Percentiles rank a stretch among this genome's conserved stretches.
Conservation (phyloP, 1,140 invertebrate genomes). For the Tyrophagus putrescentiae region DNA sequence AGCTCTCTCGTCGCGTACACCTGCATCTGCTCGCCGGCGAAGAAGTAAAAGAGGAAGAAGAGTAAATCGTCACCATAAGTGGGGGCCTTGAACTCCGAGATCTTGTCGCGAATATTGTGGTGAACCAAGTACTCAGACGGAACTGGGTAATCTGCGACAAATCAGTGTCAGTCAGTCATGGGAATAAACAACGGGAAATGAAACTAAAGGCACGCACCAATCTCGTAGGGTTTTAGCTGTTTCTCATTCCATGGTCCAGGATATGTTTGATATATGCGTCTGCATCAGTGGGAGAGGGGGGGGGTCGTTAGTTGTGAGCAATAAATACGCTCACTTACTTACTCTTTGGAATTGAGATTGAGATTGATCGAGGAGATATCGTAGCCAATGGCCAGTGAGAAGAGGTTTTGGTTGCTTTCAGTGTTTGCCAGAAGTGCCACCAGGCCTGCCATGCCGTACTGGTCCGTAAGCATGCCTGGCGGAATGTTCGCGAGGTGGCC, state of each 20-base stretch:
- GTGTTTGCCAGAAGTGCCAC: conserved; percentile 92
- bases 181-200: conserved; percentile 3
- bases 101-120: conserved; percentile 45
- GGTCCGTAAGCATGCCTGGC: conserved; percentile 92
- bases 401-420: conserved; percentile 86
- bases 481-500: conserved; percentile 89
- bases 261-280: conserved; percentile 85
- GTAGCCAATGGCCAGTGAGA: conserved; percentile 84
- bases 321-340: conserved; percentile 27
- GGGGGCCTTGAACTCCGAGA: conserved; percentile 84
- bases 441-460: conserved; percentile 96
- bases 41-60: conserved; percentile 99
- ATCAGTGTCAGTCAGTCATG: neutral
- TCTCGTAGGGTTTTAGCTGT: conserved; percentile 92
- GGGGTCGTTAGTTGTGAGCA: conserved; percentile 7
- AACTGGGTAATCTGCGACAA: conserved; percentile 69
- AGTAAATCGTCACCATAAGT: conserved; percentile 96
- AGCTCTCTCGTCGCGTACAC: conserved; percentile 85
- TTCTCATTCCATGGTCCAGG: conserved; percentile 94
- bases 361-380: conserved; percentile 91
- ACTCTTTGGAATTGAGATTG: conserved; percentile 91
- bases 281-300: conserved; percentile 25
- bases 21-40: conserved; percentile 92
- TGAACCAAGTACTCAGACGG: conserved; percentile 98
- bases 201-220: conserved; percentile 36